Conservation (phyloP, 2,797 vertebrate genomes). For the Nannoperca obscura region DNA sequence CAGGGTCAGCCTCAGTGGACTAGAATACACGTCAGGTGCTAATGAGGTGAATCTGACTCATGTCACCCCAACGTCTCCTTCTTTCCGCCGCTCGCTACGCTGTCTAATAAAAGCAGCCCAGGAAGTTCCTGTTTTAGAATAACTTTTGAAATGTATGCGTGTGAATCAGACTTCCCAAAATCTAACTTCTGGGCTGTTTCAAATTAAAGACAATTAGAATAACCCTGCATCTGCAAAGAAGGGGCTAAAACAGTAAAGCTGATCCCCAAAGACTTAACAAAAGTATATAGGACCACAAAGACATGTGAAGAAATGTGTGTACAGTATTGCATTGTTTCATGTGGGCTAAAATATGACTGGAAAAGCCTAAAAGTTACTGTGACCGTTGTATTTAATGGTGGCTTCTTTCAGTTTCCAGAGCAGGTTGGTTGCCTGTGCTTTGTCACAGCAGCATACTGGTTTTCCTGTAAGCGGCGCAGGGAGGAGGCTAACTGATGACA, state of each 20-base stretch:
- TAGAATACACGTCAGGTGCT: conserved; percentile 1
- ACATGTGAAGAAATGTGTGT: not conserved
- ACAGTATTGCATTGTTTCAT: not conserved
- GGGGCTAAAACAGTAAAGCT: not conserved
- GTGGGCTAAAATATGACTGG: not conserved
- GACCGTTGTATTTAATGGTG: conserved; percentile 1
- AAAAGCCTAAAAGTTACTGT: not conserved
- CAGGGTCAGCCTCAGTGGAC: not conserved
- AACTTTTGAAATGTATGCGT: not conserved
- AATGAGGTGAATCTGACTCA: conserved; percentile 33
- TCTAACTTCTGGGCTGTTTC: conserved; percentile 12
- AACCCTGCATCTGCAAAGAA: not conserved
- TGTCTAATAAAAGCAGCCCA: conserved; percentile 28
- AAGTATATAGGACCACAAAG: no score
- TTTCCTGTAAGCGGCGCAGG: conserved; percentile 43
- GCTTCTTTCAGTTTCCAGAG: conserved; percentile 36
- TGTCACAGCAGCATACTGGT: conserved; percentile 42
- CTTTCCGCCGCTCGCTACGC: not conserved
- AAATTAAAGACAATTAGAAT: conserved; percentile 9
- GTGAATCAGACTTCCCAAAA: conserved; percentile 46
- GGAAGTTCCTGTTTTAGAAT: conserved; percentile 35
- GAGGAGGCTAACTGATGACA: conserved; percentile 66
- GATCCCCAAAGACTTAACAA: no score
- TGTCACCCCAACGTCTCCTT: conserved; percentile 9
- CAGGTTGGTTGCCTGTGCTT: conserved; percentile 30